phyloP scores from a whole-genome alignment of 2,797 vertebrate species.

The Pelobates cultripes region DNA sequence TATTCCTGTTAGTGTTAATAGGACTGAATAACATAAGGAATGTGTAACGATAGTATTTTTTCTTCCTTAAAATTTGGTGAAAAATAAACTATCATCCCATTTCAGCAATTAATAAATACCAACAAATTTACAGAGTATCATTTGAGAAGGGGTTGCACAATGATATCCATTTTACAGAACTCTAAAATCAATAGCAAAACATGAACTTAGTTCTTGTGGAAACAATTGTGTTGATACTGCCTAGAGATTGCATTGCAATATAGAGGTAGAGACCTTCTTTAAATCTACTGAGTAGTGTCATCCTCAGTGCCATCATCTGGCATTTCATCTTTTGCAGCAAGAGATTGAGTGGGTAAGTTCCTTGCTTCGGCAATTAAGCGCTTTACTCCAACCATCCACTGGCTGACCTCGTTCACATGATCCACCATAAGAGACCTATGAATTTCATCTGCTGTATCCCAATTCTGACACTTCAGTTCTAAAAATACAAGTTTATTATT shows the following conservation, averaged over 20 bases:
- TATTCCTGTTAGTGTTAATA: neutral
- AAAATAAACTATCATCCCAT: neutral
- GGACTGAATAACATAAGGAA: neutral
- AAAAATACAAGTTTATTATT: conserved; percentile 20
- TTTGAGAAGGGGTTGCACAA: too few species aligned
- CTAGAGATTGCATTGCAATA: conserved; percentile 5
- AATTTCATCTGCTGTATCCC: conserved; percentile 87
- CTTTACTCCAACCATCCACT: conserved; percentile 95
- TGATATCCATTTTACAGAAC: too few species aligned
- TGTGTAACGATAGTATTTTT: neutral
- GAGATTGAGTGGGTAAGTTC: conserved; percentile 67
- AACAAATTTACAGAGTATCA: neutral
- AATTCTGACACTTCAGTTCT: conserved; percentile 79
- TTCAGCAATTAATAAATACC: neutral
- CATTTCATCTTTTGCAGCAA: conserved; percentile 36
- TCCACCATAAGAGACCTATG: conserved; percentile 93
- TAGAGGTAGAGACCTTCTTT: neutral
- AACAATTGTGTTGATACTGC: conserved; percentile 5
- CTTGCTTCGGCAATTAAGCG: conserved; percentile 88
- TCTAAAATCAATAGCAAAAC: neutral
- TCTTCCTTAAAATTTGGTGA: neutral
- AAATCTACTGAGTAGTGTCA: neutral
- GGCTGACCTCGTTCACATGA: conserved; percentile 91
- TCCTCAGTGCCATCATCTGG: conserved; percentile 9
- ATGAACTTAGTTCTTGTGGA: neutral